phyloP scores from a whole-genome alignment of 2,888 invertebrate genomes.

The Volucella inanis region DNA sequence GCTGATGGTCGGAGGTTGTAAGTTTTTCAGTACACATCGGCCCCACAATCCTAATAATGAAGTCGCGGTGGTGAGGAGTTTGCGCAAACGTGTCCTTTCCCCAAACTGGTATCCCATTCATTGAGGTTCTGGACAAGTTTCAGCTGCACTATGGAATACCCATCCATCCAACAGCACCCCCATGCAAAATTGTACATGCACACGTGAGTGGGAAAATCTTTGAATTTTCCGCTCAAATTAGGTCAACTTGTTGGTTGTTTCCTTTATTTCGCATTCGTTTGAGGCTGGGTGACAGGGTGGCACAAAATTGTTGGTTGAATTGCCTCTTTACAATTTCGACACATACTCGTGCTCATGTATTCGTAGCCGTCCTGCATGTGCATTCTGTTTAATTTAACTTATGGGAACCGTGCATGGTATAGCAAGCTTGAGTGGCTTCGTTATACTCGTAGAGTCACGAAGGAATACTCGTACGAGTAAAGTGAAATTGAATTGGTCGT shows the following conservation, averaged over 20 bases:
- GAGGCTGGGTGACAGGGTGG: background rate
- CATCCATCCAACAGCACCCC: constrained; percentile 8
- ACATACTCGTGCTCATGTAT: background rate
- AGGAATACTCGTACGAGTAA: background rate
- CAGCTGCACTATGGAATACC: constrained; percentile 22
- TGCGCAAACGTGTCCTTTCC: constrained; percentile 30
- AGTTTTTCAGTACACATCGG: background rate
- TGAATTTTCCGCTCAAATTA: constrained; percentile 34
- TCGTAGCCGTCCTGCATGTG: constrained; percentile 44
- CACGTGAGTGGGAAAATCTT: constrained; percentile 16
- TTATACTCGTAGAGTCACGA: constrained; percentile 8
- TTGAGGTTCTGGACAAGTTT: constrained; percentile 20
- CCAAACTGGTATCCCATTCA: background rate
- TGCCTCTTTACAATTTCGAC: background rate
- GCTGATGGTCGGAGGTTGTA: background rate
- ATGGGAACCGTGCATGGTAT: constrained; percentile 40
- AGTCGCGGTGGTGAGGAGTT: constrained; percentile 37
- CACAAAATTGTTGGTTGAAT: background rate
- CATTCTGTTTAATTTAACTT: constrained; percentile 55
- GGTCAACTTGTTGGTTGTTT: constrained; percentile 48
- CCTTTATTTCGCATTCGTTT: constrained; percentile 20
- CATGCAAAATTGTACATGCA: background rate
- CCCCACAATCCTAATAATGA: constrained; percentile 13
- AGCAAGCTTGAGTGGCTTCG: constrained; percentile 52
- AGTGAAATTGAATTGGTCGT: constrained; percentile 29